These are phyloP conservation scores for Myoxocephalus aenaeus DNA, from an alignment of 2,797 vertebrate genomes.

Conservation along the genomic window DNA sequence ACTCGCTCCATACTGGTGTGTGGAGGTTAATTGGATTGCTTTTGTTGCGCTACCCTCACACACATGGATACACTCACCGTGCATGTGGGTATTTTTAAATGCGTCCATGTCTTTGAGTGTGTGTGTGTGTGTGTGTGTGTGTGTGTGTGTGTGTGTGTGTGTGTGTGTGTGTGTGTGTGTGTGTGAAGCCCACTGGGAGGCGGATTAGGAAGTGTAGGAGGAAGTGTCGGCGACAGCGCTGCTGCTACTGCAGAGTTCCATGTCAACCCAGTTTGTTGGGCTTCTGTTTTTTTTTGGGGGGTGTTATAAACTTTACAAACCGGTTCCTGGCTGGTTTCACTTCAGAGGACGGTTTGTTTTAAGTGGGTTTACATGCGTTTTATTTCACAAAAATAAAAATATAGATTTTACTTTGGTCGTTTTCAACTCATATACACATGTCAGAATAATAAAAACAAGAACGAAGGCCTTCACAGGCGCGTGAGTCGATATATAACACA, in stretches of 20 bases:
- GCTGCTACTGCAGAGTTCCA: conserved; percentile 42
- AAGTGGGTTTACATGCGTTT: neutral
- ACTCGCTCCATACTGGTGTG: conserved; percentile 30
- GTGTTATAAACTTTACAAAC: neutral
- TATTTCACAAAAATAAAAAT: neutral
- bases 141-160: conserved; percentile 10
- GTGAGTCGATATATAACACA: too few relatives aligned
- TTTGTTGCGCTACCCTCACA: conserved; percentile 43
- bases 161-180: conserved; percentile 8
- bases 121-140: neutral
- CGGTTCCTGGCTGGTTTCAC: too few relatives aligned
- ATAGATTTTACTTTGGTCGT: neutral
- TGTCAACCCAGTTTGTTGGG: conserved; percentile 19
- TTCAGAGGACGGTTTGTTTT: too few relatives aligned
- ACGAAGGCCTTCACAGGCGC: too few relatives aligned
- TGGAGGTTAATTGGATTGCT: conserved; percentile 59
- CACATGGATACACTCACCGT: neutral
- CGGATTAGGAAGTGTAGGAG: conserved; percentile 39
- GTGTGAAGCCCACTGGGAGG: conserved; percentile 42
- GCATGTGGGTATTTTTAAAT: conserved; percentile 9
- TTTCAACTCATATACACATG: too few relatives aligned
- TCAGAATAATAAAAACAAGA: too few relatives aligned
- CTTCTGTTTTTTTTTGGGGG: neutral
- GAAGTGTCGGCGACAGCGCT: conserved; percentile 56
- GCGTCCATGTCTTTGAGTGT: neutral